Percentiles rank a stretch among this genome's conserved stretches.
Conservation (phyloP, 2,113 vertebrate genomes). For the Marcusenius ussheri region DNA sequence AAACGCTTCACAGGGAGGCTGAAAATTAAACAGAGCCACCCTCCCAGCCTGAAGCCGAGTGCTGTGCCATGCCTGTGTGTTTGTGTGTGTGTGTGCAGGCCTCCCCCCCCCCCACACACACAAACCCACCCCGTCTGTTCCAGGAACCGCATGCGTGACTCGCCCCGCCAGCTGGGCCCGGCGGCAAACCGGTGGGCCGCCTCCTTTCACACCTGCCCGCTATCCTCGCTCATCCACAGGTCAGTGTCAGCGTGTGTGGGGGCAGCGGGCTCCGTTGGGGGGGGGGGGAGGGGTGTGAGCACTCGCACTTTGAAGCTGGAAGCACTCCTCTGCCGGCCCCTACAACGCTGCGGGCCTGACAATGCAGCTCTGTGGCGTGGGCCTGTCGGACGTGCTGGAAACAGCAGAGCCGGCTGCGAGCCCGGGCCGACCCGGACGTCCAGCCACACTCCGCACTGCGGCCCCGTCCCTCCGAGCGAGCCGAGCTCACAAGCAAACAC, state of each 20-base stretch:
- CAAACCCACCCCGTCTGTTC: slow-evolving; percentile 13
- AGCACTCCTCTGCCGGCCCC: slow-evolving; percentile 25
- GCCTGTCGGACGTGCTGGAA: slow-evolving; percentile 31
- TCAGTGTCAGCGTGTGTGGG: slow-evolving; percentile 1
- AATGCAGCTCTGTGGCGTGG: slow-evolving; percentile 24
- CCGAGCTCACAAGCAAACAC: slow-evolving; percentile 40
- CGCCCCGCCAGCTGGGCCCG: slow-evolving; percentile 40
- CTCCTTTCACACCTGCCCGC: slow-evolving; percentile 33
- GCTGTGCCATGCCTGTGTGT: slow-evolving; percentile 21
- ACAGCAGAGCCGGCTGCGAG: slow-evolving; percentile 20
- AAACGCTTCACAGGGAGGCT: slow-evolving; percentile 56
- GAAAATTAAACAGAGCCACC: slow-evolving; percentile 67
- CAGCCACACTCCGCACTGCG: slow-evolving; percentile 57
- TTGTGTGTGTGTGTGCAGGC: neutral
- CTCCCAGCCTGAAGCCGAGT: slow-evolving; percentile 49
- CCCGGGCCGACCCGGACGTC: slow-evolving; percentile 37
- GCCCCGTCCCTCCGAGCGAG: slow-evolving; percentile 44
- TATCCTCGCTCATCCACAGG: slow-evolving; percentile 12
- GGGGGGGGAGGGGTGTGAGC: neutral
- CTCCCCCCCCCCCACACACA: neutral
- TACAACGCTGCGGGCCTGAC: slow-evolving; percentile 17
- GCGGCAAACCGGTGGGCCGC: slow-evolving; percentile 25
- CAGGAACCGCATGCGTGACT: slow-evolving; percentile 27
- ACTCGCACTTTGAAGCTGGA: slow-evolving; percentile 11
- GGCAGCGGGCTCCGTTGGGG: neutral